Percentiles rank a stretch among this genome's conserved stretches.
Conservation (phyloP, 1,140 invertebrate species). For the Atta colombica region DNA sequence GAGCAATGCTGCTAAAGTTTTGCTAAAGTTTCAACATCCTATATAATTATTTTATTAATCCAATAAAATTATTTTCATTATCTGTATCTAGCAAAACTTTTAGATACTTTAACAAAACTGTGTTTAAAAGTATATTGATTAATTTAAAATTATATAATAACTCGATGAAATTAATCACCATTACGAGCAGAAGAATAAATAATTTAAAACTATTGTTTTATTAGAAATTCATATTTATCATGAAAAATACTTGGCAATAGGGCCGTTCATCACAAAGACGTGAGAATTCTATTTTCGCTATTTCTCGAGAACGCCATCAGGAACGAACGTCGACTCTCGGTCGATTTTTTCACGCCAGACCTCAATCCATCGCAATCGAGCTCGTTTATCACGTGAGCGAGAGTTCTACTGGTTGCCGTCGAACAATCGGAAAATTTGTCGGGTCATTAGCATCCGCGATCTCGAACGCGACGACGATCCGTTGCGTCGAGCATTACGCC, state of each 20-base stretch:
- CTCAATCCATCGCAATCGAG: constrained; percentile 54
- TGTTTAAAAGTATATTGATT: constrained; percentile 12
- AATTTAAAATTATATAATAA: background rate
- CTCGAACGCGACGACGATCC: constrained; percentile 32
- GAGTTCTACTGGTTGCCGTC: constrained; percentile 1
- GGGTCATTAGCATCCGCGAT: constrained; percentile 70
- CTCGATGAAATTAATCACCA: background rate
- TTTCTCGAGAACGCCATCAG: constrained; percentile 10
- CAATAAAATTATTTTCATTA: too few species aligned
- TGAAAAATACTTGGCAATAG: background rate
- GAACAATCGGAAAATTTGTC: constrained; percentile 74
- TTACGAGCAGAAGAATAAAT: background rate
- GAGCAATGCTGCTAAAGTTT: too few species aligned
- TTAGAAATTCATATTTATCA: background rate
- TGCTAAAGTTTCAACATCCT: too few species aligned
- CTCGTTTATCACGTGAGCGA: constrained; percentile 56
- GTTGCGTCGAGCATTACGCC: background rate
- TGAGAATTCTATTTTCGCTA: constrained; percentile 43
- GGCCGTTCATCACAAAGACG: background rate
- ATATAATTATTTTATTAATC: too few species aligned
- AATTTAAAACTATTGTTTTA: background rate
- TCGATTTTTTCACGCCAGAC: constrained; percentile 22
- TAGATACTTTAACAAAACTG: too few species aligned
- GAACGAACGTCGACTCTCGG: constrained; percentile 33
- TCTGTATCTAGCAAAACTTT: too few species aligned